phyloP scores from a whole-genome alignment of 2,113 vertebrate genomes.

The Myodes glareolus region DNA sequence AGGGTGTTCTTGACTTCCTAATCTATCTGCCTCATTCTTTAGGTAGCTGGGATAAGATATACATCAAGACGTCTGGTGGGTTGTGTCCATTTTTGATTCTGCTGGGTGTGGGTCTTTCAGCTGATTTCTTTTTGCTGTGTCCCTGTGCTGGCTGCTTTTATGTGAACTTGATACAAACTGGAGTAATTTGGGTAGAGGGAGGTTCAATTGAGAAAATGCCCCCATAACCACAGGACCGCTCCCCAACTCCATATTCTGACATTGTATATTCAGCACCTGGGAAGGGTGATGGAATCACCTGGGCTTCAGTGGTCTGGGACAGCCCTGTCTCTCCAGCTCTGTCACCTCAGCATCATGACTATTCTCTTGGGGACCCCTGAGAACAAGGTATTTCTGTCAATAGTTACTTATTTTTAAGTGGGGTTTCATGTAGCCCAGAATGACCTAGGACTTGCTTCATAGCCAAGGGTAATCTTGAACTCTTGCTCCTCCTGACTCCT shows the following conservation, averaged over 20 bases:
- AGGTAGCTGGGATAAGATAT: too few relatives aligned
- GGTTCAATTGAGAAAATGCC: neutral
- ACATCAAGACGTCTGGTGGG: too few relatives aligned
- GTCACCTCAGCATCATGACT: neutral
- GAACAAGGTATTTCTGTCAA: neutral
- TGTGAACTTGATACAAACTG: neutral
- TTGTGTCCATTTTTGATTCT: too few relatives aligned
- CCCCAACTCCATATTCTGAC: neutral
- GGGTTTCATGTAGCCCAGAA: neutral
- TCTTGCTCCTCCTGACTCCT: neutral
- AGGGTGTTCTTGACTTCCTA: too few relatives aligned
- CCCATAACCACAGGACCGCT: neutral
- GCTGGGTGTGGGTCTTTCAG: too few relatives aligned
- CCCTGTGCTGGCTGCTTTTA: neutral
- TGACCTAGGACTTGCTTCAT: neutral
- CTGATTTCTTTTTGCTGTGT: neutral
- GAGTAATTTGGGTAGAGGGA: neutral
- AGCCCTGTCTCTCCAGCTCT: neutral
- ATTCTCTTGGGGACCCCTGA: neutral
- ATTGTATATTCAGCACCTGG: neutral
- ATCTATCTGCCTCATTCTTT: too few relatives aligned
- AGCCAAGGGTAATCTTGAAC: too few relatives aligned
- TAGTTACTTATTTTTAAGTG: neutral
- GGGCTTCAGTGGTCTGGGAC: neutral
- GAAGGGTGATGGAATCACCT: neutral